Conservation (phyloP, 2,888 invertebrate genomes). For the Trachelus iudaicus region DNA sequence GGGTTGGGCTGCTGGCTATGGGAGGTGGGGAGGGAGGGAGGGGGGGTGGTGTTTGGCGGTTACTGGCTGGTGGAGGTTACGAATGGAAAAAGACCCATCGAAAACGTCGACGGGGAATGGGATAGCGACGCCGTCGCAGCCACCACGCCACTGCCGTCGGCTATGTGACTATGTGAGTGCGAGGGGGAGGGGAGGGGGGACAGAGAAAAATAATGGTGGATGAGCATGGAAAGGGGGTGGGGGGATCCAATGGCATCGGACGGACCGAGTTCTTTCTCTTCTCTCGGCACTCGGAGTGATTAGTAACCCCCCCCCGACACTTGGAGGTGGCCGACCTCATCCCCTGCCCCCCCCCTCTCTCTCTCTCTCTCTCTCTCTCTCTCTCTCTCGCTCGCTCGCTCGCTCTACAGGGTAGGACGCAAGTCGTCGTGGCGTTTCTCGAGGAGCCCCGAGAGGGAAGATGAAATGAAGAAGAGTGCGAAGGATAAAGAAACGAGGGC, state of each 20-base stretch:
- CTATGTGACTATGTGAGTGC: too few species aligned
- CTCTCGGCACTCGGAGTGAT: constrained; percentile 24
- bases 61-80: constrained; percentile 2
- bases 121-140: too few species aligned
- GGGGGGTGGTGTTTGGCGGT: neutral
- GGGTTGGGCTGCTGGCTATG: constrained; percentile 21
- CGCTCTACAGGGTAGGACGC: too few species aligned
- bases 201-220: constrained; percentile 53
- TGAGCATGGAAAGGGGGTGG: constrained; percentile 28
- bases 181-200: constrained; percentile 13
- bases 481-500: too few species aligned
- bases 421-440: too few species aligned
- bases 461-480: too few species aligned
- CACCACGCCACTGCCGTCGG: too few species aligned
- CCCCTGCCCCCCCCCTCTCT: too few species aligned
- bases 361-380: too few species aligned
- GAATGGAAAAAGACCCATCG: constrained; percentile 14
- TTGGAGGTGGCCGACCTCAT: constrained; percentile 26
- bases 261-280: constrained; percentile 19
- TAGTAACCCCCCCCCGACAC: constrained; percentile 33
- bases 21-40: neutral
- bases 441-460: too few species aligned
- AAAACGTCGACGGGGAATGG: too few species aligned
- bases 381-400: too few species aligned
- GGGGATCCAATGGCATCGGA: constrained; percentile 33